Evolutionary conservation across 2,888 invertebrate species (phyloP).

Genomic region (Patella pellucida): DNA sequence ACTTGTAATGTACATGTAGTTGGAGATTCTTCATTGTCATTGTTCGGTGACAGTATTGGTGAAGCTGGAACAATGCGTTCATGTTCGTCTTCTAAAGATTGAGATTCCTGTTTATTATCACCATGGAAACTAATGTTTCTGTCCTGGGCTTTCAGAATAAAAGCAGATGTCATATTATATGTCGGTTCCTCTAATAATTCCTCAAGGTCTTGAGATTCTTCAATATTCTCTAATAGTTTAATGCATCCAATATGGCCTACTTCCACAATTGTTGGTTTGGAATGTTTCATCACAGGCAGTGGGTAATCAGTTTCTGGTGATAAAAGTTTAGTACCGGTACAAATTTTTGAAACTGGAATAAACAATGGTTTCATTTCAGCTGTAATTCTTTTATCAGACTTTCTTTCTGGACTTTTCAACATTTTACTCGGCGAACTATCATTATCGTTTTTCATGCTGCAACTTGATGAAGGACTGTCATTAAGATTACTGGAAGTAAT

Average conservation of each 20-base stretch:
- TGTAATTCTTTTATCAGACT: neutral
- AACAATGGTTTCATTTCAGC: neutral
- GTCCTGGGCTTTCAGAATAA: no score
- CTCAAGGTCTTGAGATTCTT: slow-evolving; percentile 53
- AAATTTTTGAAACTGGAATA: slow-evolving; percentile 7
- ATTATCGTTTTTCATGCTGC: neutral
- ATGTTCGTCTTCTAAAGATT: no score
- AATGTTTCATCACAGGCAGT: slow-evolving; percentile 52
- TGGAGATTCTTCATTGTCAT: no score
- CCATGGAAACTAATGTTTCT: no score
- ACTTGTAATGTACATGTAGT: no score
- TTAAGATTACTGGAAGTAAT: no score
- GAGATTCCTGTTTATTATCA: neutral
- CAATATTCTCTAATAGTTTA: slow-evolving; percentile 51
- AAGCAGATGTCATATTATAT: neutral
- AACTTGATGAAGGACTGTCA: neutral
- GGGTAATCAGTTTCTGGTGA: slow-evolving; percentile 37
- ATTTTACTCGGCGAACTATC: neutral
- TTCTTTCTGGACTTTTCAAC: neutral
- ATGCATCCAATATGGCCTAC: slow-evolving; percentile 58
- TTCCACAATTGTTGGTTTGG: slow-evolving; percentile 48
- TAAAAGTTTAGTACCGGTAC: neutral
- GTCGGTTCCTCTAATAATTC: slow-evolving; percentile 35
- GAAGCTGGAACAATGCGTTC: no score
- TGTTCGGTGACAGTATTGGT: no score